Conservation (phyloP, 2,797 vertebrate genomes). For the Orestias chungarensis region DNA sequence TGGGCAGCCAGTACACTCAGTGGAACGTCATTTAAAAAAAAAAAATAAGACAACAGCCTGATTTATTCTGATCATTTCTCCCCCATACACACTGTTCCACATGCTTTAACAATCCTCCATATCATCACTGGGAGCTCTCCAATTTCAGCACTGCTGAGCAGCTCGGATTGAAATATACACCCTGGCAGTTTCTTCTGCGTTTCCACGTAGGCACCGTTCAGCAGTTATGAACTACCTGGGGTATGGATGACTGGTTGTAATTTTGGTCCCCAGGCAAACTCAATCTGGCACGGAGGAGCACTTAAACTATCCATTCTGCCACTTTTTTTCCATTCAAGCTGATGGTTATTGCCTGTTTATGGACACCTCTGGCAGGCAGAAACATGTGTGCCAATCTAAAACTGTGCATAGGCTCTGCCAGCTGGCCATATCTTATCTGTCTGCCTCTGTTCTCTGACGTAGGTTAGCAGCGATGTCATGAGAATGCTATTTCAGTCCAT, state of each 20-base stretch:
- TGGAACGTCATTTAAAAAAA: conserved; percentile 6
- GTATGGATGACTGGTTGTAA: conserved; percentile 10
- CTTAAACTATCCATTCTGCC: conserved; percentile 13
- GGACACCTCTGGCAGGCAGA: conserved; percentile 39
- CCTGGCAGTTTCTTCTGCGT: background rate
- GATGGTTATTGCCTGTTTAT: conserved; percentile 55
- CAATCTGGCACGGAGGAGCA: conserved; percentile 26
- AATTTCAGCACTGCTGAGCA: conserved; percentile 9
- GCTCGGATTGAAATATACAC: conserved; percentile 14
- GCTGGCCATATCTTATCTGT: conserved; percentile 9
- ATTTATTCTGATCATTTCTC: conserved; percentile 8
- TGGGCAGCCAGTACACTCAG: conserved; percentile 15
- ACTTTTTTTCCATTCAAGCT: conserved; percentile 19
- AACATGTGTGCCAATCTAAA: conserved; percentile 28
- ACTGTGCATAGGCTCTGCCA: conserved; percentile 23
- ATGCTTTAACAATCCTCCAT: conserved; percentile 2
- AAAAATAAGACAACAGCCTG: background rate
- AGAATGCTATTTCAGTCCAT: conserved; percentile 30
- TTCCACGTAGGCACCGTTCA: conserved; percentile 12
- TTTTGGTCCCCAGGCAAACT: conserved; percentile 23
- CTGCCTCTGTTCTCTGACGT: conserved; percentile 2
- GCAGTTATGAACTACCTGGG: conserved; percentile 4
- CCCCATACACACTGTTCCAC: background rate
- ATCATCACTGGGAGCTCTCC: background rate
- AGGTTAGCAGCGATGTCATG: conserved; percentile 1